These are phyloP conservation scores for Pteria penguin DNA, from an alignment of 2,888 invertebrate species.

Conservation along the genomic window DNA sequence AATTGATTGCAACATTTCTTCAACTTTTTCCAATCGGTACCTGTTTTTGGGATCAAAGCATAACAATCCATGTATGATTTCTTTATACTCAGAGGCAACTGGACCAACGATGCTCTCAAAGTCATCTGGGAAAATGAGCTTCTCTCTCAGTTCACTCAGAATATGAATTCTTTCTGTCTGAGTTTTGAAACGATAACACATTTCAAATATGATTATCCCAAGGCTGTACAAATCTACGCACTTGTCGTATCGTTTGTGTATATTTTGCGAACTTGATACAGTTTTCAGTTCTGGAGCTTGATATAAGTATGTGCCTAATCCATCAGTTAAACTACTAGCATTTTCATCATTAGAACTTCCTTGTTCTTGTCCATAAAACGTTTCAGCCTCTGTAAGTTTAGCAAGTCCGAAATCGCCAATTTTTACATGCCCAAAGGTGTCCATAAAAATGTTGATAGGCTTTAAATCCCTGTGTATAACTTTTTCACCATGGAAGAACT, in stretches of 20 bases:
- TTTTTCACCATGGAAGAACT: neutral
- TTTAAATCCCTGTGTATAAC: neutral
- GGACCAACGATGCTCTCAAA: neutral
- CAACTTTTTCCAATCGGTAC: neutral
- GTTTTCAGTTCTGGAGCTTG: neutral
- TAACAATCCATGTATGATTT: neutral
- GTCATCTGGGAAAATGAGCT: neutral
- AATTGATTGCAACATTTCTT: too few relatives aligned
- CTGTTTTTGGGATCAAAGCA: neutral
- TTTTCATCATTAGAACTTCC: neutral
- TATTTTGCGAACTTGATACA: too few relatives aligned
- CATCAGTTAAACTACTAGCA: neutral
- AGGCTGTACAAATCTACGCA: neutral
- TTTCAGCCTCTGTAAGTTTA: neutral
- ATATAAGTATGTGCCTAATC: neutral
- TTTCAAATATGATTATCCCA: too few relatives aligned
- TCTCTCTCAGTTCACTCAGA: neutral
- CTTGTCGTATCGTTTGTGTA: neutral
- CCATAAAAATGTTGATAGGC: neutral
- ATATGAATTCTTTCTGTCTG: neutral
- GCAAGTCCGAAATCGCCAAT: neutral
- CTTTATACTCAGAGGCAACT: neutral
- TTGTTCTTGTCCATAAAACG: too few relatives aligned
- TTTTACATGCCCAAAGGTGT: neutral
- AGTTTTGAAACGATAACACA: neutral